Base-by-base conservation (phyloP, 1,140 invertebrate genomes). In the Brachionus manjavacas region DNA sequence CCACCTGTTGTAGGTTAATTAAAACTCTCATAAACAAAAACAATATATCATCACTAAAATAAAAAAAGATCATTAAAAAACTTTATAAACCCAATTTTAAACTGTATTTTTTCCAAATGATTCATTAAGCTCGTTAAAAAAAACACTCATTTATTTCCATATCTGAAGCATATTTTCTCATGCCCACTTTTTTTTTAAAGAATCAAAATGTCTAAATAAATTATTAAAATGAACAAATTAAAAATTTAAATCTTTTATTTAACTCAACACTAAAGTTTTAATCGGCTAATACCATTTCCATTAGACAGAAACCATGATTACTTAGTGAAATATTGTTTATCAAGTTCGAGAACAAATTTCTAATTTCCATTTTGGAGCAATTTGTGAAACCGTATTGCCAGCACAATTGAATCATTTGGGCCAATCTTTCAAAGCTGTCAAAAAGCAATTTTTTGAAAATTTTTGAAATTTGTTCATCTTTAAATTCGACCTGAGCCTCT, bases 341-440 rank as follows among this genome's bases (percentile, higher is more conserved):
- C 28, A 76, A 76, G n/a, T 49, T 52, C n/a, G 39, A 20, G 20
- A 76, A 76, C 20, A 76, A 49, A 25, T n/a, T 76, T 49, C 46
- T 49, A 3, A 76, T 76, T 49, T 76, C 72, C 23, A n/a, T 46
- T 76, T 76, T 76, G 25, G 39, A 46, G 12, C 72, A 76, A 28
- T 49, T 76, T 20, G 43, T 76, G 46, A 76, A 76, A 9, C 72
- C 43, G n/a, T 76, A 76, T 14, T 76, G 41, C 20, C 35, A 64
- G 14, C 79, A 64, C 1, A 81, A 23, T 60, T 81, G 16, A 3
- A 81, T 20, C 9, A 81, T 43, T 64, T 81, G 79, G 20, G 79
- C 52, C 52, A 81, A 64, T 28, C 79, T 52, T 46, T 81, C 79
- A 9, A 81, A 43, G 20, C 79, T 64, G 20, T 81, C 79, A 68